Base-by-base conservation (phyloP, 2,888 invertebrate genomes). In the Trissonchulus sp. region DNA sequence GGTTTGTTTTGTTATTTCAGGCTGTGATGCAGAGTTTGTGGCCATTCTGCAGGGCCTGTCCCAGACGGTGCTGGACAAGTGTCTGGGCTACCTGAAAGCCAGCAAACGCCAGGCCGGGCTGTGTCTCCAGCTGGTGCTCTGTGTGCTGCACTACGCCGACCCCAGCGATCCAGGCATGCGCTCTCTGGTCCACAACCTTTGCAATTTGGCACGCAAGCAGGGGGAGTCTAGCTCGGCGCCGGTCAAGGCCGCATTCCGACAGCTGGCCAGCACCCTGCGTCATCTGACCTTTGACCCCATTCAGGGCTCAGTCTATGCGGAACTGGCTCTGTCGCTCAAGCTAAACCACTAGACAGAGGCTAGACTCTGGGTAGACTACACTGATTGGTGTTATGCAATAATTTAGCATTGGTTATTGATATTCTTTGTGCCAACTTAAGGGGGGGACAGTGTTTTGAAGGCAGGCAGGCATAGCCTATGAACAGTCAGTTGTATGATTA, bases 21-120 rank as follows among this genome's bases (percentile, higher is more conserved):
- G 48, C 23, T 48, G 8, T 23, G 8, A 48, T 8, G 8, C 48
- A 48, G 93, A 93, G 85, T 96, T 93, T 84, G 87, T 94, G 72
- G 86, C 87, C 1, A 92, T 93, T 85, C 88, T 95, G 0, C 90
- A 92, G 81, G 90, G 89, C 82, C 90, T 93, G 83, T 90, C 91
- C 78, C 89, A 90, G 0, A 89, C 91, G 78, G 88, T 94, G 74
- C 87, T 94, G 60, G 91, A 92, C 79, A 91, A 93, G 85, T 87
- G 94, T 77, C 85, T 93, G 2, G 86, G 87, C 0, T 89, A 90
- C 78, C 85, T 93, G 34, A 91, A 90, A 84, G 86, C 89, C 36
- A 78, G 75, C 63, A 84, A 83, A 76, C 82, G 85, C 73, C 84
- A 88, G 85, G 89, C 91, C 31, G 87, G 88, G 75, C 85, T 94